Conservation (phyloP, 2,888 invertebrate species). For the Ornithoptera priamus region DNA sequence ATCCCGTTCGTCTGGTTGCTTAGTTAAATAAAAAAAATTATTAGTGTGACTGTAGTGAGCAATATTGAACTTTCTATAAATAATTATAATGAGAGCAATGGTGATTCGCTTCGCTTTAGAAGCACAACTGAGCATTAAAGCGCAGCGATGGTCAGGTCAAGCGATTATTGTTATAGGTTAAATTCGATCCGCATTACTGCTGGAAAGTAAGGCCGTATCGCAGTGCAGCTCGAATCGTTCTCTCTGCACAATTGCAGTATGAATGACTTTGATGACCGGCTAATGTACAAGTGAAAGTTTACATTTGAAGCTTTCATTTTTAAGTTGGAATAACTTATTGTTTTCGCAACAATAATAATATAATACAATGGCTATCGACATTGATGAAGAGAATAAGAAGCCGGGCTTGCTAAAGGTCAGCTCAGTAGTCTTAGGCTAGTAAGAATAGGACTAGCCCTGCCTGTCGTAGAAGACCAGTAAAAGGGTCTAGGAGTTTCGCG, state of each 20-base stretch:
- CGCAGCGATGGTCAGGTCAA: slow-evolving; percentile 15
- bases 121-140: slow-evolving; percentile 7
- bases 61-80: slow-evolving; percentile 15
- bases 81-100: slow-evolving; percentile 16
- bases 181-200: slow-evolving; percentile 10
- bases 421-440: too few relatives aligned
- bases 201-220: slow-evolving; percentile 13
- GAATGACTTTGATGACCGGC: slow-evolving; percentile 14
- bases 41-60: too few relatives aligned
- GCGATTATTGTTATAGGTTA: slow-evolving; percentile 17
- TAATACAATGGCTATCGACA: too few relatives aligned
- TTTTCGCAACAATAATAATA: neutral
- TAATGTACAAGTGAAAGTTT: slow-evolving; percentile 20
- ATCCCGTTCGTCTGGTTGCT: too few relatives aligned
- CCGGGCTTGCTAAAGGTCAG: too few relatives aligned
- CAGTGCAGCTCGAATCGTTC: slow-evolving; percentile 6
- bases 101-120: slow-evolving; percentile 16
- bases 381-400: too few relatives aligned
- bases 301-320: slow-evolving; percentile 21
- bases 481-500: too few relatives aligned
- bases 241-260: slow-evolving; percentile 5
- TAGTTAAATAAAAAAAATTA: too few relatives aligned
- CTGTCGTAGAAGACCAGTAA: too few relatives aligned
- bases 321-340: slow-evolving; percentile 9
- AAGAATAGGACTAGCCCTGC: too few relatives aligned